Evolutionary conservation across 2,888 invertebrate species (phyloP).

Genomic region (Ichneumoninae sp.): DNA sequence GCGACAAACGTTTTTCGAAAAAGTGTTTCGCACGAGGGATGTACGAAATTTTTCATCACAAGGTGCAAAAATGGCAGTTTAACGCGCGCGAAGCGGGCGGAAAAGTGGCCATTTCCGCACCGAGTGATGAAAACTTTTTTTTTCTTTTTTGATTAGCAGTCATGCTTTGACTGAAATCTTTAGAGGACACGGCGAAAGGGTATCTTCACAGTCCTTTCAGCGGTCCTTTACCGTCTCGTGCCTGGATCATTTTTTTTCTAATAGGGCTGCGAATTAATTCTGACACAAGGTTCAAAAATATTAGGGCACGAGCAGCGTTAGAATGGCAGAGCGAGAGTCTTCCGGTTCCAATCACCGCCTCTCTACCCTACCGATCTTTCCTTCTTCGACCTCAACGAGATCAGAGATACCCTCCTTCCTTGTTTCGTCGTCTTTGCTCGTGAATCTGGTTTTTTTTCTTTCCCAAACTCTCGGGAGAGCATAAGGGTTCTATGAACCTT

Average conservation of each 20-base stretch:
- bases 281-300: background rate
- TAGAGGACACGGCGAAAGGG: background rate
- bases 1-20: too few species aligned
- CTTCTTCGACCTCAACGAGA: too few species aligned
- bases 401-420: slow-evolving; percentile 1
- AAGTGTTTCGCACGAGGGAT: too few species aligned
- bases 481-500: slow-evolving; percentile 31
- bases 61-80: too few species aligned
- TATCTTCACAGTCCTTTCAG: background rate
- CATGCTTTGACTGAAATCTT: background rate
- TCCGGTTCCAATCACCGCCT: background rate
- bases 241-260: background rate
- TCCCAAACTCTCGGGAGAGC: slow-evolving; percentile 3
- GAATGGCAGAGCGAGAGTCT: background rate
- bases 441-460: background rate
- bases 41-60: too few species aligned
- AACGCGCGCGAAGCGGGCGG: too few species aligned
- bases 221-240: background rate
- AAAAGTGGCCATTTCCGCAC: too few species aligned
- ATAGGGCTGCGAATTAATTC: background rate
- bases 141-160: background rate
- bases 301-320: background rate
- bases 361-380: too few species aligned
- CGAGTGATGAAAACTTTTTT: too few species aligned
- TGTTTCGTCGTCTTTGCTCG: background rate